A percentile compares a stretch with the other conserved stretches of the same genome.
These are phyloP conservation scores for Galendromus occidentalis DNA, from an alignment of 1,140 invertebrate species.

Conservation along the genomic window DNA sequence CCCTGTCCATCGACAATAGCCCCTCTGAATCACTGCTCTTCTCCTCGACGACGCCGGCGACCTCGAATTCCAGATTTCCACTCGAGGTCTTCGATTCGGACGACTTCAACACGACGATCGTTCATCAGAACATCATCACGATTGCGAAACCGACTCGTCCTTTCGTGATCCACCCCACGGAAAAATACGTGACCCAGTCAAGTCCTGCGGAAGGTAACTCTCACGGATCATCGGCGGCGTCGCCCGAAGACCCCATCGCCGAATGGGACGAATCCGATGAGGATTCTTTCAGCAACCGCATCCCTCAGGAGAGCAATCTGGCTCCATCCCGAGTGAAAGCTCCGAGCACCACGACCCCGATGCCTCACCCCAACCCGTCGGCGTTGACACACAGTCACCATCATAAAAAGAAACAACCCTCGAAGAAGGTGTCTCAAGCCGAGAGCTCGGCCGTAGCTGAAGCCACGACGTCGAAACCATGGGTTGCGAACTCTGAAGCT, in stretches of 20 bases:
- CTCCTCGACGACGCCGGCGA: background rate
- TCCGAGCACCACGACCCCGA: background rate
- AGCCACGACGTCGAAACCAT: background rate
- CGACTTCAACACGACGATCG: background rate
- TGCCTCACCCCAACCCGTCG: background rate
- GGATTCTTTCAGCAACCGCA: background rate
- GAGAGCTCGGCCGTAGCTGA: background rate
- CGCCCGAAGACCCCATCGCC: too few species aligned
- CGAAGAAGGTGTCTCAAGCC: background rate
- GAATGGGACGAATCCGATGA: constrained; percentile 5
- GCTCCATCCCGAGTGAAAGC: background rate
- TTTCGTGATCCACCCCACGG: background rate
- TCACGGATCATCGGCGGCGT: too few species aligned
- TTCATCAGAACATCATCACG: constrained; percentile 3
- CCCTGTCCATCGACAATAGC: background rate
- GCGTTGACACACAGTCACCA: background rate
- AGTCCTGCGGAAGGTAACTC: too few species aligned
- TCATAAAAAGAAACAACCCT: background rate
- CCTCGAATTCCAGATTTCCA: background rate
- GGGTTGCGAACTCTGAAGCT: background rate
- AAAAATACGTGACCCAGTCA: background rate
- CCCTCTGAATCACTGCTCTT: background rate
- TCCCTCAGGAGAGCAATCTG: background rate
- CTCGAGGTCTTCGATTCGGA: constrained; percentile 5
- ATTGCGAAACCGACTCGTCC: constrained; percentile 1